Percentiles rank a stretch among this genome's conserved stretches.
phyloP scores from a whole-genome alignment of 2,113 vertebrate species.

The Dromiciops gliroides region DNA sequence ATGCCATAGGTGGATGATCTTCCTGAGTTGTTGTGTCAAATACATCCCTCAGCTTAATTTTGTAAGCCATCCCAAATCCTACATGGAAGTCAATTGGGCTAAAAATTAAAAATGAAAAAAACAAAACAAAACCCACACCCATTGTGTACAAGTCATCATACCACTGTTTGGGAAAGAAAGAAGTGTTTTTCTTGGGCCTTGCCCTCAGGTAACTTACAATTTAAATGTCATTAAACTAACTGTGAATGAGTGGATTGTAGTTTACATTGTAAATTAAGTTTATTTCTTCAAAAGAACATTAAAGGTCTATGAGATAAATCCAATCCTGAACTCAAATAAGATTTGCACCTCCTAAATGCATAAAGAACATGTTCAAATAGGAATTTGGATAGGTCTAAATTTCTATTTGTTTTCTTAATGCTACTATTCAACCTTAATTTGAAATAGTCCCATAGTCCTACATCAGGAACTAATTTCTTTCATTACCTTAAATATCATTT shows the following conservation, averaged over 20 bases:
- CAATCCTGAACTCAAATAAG: conserved; percentile 12
- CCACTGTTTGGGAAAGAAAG: not conserved
- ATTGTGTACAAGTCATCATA: not conserved
- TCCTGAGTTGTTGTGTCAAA: not conserved
- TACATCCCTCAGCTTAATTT: not conserved
- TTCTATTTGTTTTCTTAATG: conserved; percentile 1
- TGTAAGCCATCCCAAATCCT: not conserved
- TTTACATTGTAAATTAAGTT: conserved; percentile 46
- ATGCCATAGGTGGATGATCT: not conserved
- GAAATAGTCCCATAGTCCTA: conserved; percentile 1
- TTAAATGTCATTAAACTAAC: conserved; percentile 17
- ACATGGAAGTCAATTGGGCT: conserved; percentile 19
- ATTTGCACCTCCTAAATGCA: conserved; percentile 32
- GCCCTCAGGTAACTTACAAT: conserved; percentile 17
- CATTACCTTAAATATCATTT: conserved; percentile 51
- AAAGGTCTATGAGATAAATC: not conserved
- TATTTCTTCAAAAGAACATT: conserved; percentile 40
- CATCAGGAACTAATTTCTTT: conserved; percentile 25
- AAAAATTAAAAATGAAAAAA: not conserved
- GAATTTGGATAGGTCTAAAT: conserved; percentile 41
- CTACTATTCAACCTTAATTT: conserved; percentile 30
- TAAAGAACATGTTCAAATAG: conserved; percentile 37
- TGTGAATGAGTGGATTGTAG: conserved; percentile 6
- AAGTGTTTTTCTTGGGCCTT: conserved; percentile 4
- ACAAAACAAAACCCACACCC: not conserved